A percentile compares a stretch with the other conserved stretches of the same genome.
Conservation (phyloP, 2,797 vertebrate species). For the Threskiornis aethiopicus region DNA sequence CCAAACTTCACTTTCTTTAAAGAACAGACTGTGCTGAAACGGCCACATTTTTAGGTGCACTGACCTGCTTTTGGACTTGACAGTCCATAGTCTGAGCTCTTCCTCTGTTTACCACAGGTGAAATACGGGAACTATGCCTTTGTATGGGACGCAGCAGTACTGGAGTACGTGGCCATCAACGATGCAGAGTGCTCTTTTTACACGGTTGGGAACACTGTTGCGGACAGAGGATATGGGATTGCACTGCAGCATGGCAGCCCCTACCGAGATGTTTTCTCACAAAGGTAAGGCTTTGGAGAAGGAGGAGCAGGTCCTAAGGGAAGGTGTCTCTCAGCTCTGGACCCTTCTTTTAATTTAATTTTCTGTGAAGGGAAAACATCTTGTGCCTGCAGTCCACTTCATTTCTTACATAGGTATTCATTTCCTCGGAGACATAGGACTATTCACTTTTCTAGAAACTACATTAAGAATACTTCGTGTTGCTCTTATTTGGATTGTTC, state of each 20-base stretch:
- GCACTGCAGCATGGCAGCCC: conserved; percentile 97
- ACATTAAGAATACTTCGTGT: neutral
- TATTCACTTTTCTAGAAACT: neutral
- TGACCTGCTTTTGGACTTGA: neutral
- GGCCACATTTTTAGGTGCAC: neutral
- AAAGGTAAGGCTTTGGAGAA: conserved; percentile 82
- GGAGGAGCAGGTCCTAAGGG: neutral
- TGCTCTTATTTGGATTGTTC: neutral
- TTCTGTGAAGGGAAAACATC: neutral
- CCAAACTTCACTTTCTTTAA: neutral
- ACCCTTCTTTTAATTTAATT: neutral
- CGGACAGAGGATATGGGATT: conserved; percentile 95
- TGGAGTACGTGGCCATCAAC: conserved; percentile 96
- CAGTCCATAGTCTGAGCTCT: neutral
- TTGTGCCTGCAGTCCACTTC: neutral
- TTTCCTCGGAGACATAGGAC: neutral
- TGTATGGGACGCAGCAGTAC: conserved; percentile 94
- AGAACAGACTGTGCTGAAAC: neutral
- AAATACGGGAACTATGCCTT: conserved; percentile 95
- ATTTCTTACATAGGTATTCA: neutral
- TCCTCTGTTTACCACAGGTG: conserved; percentile 78
- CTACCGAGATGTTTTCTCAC: conserved; percentile 96
- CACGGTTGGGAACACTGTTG: conserved; percentile 87
- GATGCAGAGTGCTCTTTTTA: conserved; percentile 97
- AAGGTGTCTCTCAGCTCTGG: neutral